A percentile compares a stretch with the other conserved stretches of the same genome.
These are phyloP conservation scores for Lasius fuliginosus DNA, from an alignment of 2,888 invertebrate genomes.

Conservation along the genomic window DNA sequence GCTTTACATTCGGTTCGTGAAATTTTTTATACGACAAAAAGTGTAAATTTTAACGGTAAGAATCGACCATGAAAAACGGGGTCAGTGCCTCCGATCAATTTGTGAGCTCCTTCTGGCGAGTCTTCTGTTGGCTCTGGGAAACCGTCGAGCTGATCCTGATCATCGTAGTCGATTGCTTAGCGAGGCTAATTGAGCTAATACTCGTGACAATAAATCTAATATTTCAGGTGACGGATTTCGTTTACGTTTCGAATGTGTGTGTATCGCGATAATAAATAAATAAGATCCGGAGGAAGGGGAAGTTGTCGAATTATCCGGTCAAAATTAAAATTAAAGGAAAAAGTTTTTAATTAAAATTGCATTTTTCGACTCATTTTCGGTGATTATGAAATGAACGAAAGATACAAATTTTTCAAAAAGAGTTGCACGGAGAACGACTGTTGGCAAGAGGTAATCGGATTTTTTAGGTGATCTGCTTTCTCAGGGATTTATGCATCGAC, in stretches of 20 bases:
- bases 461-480: slow-evolving; percentile 76
- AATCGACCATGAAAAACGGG: slow-evolving; percentile 67
- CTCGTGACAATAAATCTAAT: slow-evolving; percentile 78
- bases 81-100: slow-evolving; percentile 73
- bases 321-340: neutral
- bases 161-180: slow-evolving; percentile 78
- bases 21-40: slow-evolving; percentile 13
- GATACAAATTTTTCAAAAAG: neutral
- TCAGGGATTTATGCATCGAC: slow-evolving; percentile 79
- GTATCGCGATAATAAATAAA: neutral
- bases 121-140: slow-evolving; percentile 79
- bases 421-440: neutral
- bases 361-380: neutral
- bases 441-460: neutral
- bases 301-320: neutral
- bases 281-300: neutral
- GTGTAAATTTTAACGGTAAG: slow-evolving; percentile 17
- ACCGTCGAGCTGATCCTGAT: slow-evolving; percentile 78
- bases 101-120: slow-evolving; percentile 69
- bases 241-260: neutral
- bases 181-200: slow-evolving; percentile 77
- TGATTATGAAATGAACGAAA: neutral
- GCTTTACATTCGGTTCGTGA: slow-evolving; percentile 19
- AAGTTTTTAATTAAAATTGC: neutral
- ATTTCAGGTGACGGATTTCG: slow-evolving; percentile 74